A percentile compares a stretch with the other conserved stretches of the same genome.
Conservation (phyloP, 2,888 invertebrate species). For the Vesta saturnalis region DNA sequence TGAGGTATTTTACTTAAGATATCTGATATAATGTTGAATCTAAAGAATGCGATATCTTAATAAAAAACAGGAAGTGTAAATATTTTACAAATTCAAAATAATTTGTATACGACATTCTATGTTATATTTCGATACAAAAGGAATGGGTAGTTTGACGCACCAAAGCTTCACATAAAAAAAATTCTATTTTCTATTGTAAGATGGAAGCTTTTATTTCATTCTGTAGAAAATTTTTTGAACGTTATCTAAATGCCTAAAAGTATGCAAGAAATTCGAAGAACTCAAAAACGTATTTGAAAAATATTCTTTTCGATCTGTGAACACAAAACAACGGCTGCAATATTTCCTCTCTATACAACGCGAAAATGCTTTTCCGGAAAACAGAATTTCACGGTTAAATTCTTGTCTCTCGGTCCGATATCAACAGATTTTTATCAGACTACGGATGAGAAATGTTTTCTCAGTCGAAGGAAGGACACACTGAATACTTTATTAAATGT, state of each 20-base stretch:
- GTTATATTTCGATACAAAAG: too few species aligned
- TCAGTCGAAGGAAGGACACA: conserved; percentile 42
- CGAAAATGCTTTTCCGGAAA: conserved; percentile 38
- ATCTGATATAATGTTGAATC: too few species aligned
- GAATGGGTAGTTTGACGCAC: too few species aligned
- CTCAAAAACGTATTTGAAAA: conserved; percentile 34
- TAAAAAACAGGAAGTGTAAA: too few species aligned
- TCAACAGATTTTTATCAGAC: conserved; percentile 34
- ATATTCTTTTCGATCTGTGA: conserved; percentile 36
- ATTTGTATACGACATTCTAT: too few species aligned
- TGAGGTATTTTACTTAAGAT: too few species aligned
- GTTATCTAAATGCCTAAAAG: conserved; percentile 25
- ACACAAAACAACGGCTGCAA: conserved; percentile 36
- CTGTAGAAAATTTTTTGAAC: conserved; percentile 25
- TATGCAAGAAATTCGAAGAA: conserved; percentile 32
- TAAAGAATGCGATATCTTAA: too few species aligned
- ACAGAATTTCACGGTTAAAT: conserved; percentile 40
- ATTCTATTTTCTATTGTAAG: background rate
- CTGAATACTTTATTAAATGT: conserved; percentile 47
- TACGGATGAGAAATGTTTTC: conserved; percentile 43
- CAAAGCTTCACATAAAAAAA: too few species aligned
- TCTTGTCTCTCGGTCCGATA: conserved; percentile 38
- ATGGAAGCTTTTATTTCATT: conserved; percentile 26
- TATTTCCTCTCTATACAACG: conserved; percentile 35
- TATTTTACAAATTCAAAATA: too few species aligned